A percentile compares a stretch with the other conserved stretches of the same genome.
phyloP scores from a whole-genome alignment of 1,140 invertebrate genomes.

The Atta texana region DNA sequence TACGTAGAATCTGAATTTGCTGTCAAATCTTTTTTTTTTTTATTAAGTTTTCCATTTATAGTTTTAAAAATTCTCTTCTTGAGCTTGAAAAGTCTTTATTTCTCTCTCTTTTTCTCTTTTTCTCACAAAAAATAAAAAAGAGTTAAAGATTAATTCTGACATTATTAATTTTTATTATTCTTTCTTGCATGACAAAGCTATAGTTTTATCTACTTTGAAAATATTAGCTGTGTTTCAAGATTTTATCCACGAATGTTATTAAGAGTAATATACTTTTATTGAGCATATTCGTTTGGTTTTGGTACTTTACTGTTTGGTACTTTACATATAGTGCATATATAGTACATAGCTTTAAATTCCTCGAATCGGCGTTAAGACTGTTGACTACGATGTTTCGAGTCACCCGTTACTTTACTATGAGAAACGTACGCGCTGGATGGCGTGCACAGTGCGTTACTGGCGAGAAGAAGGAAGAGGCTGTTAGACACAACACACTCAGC shows the following conservation, averaged over 20 bases:
- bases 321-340: background rate
- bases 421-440: conserved; percentile 55
- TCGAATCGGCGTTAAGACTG: background rate
- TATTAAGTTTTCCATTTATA: background rate
- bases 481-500: conserved; percentile 85
- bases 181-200: background rate
- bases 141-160: background rate
- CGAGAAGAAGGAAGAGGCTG: conserved; percentile 75
- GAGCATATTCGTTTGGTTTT: background rate
- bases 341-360: background rate
- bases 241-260: background rate
- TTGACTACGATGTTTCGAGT: background rate
- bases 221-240: background rate
- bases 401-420: conserved; percentile 60
- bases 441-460: conserved; percentile 32
- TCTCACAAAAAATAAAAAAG: background rate
- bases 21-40: background rate
- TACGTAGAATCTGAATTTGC: background rate
- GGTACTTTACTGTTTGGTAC: background rate
- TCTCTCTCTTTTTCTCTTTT: no score
- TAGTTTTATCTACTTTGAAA: background rate
- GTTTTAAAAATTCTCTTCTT: background rate
- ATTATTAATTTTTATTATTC: background rate
- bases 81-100: background rate
- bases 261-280: background rate